These are phyloP conservation scores for Nyctalus aviator DNA, from an alignment of 2,797 vertebrate species.

Conservation along the genomic window DNA sequence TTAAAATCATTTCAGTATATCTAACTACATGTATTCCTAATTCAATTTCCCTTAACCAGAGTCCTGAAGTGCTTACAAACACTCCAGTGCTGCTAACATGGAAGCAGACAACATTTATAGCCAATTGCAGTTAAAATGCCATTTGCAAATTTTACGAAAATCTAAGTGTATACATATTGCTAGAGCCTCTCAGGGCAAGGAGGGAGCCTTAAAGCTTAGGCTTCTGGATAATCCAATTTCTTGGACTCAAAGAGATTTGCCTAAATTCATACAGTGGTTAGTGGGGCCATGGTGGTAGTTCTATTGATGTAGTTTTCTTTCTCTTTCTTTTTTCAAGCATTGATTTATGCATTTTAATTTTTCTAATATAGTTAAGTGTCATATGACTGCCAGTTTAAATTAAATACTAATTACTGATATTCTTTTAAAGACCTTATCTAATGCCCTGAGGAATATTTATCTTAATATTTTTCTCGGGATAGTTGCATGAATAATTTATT, in stretches of 20 bases:
- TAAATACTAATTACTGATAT: neutral
- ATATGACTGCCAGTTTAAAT: neutral
- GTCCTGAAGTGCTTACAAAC: neutral
- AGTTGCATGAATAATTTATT: constrained; percentile 39
- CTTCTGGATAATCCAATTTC: neutral
- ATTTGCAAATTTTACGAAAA: constrained; percentile 34
- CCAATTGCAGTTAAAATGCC: neutral
- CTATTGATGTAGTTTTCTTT: neutral
- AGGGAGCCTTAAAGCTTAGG: neutral
- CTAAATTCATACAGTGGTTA: constrained; percentile 2
- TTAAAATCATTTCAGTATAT: neutral
- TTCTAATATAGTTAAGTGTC: constrained; percentile 45
- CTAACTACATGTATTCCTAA: neutral
- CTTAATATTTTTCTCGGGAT: neutral
- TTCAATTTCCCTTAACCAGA: neutral
- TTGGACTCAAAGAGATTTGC: neutral
- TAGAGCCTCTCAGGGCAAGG: neutral
- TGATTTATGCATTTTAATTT: constrained; percentile 2
- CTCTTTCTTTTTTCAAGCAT: neutral
- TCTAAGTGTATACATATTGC: neutral
- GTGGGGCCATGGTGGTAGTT: accelerated
- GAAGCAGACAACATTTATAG: neutral
- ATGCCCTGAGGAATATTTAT: neutral
- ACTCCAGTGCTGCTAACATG: neutral
- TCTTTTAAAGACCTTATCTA: constrained; percentile 11